These are phyloP conservation scores for Rotaria socialis DNA, from an alignment of 2,888 invertebrate genomes.

Conservation along the genomic window DNA sequence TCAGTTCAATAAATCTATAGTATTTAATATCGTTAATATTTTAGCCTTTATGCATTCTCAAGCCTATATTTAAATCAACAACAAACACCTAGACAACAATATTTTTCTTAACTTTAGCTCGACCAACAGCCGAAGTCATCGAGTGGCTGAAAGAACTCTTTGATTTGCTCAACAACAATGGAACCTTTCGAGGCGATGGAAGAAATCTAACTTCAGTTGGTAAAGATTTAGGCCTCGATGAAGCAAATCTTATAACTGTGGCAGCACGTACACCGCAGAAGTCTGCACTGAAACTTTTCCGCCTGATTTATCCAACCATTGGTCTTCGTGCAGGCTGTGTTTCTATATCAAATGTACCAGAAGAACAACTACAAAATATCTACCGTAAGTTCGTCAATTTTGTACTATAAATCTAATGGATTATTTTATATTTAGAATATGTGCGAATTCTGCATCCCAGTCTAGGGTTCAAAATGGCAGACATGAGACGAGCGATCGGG, in stretches of 20 bases:
- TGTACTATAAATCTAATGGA: neutral
- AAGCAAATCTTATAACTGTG: neutral
- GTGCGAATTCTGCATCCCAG: neutral
- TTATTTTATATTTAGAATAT: neutral
- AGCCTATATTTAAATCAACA: too few relatives aligned
- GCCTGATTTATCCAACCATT: neutral
- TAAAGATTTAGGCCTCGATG: neutral
- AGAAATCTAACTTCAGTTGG: neutral
- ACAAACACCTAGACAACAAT: too few relatives aligned
- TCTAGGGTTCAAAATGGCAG: neutral
- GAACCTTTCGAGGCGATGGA: neutral
- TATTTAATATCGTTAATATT: neutral
- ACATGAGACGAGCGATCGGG: neutral
- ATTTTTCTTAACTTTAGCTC: too few relatives aligned
- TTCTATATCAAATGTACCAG: neutral
- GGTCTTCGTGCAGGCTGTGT: neutral
- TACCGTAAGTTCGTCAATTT: neutral
- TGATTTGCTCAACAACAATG: neutral
- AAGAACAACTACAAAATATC: neutral
- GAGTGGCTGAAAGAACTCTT: too few relatives aligned
- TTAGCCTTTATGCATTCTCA: too few relatives aligned
- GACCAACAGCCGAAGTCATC: too few relatives aligned
- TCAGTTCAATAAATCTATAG: too few relatives aligned
- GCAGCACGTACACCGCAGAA: neutral
- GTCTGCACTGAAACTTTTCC: neutral